phyloP scores from a whole-genome alignment of 2,113 vertebrate genomes.

The Elephas maximus region DNA sequence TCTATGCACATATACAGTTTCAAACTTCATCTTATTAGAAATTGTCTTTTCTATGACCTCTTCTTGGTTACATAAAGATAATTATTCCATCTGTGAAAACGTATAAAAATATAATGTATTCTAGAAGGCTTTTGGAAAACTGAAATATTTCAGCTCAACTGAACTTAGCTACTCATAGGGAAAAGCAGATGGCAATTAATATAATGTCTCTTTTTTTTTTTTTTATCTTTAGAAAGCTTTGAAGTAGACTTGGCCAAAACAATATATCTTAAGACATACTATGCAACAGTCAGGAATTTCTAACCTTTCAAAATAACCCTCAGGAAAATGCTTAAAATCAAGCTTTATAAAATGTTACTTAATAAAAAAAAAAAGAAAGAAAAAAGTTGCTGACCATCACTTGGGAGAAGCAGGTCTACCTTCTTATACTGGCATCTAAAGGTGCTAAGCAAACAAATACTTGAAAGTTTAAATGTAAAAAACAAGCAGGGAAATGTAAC shows the following conservation, averaged over 20 bases:
- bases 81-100: constrained; percentile 83
- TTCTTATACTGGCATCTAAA: not conserved
- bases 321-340: not conserved
- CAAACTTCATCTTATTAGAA: constrained; percentile 78
- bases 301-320: not conserved
- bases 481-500: not conserved
- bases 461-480: not conserved
- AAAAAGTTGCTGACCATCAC: not conserved
- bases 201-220: not conserved
- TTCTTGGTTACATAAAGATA: constrained; percentile 80
- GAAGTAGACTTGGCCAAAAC: not conserved
- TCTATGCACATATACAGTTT: constrained; percentile 72
- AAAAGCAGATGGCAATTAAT: constrained; percentile 73
- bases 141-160: constrained; percentile 38
- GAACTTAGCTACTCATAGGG: constrained; percentile 18
- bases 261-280: not conserved
- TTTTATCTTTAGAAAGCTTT: not conserved
- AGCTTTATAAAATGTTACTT: not conserved
- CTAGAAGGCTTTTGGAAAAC: constrained; percentile 54
- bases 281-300: not conserved
- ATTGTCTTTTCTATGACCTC: constrained; percentile 78
- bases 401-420: not conserved
- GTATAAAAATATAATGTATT: constrained; percentile 78
- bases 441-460: not conserved
- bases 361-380: too few species aligned